Base-by-base conservation (phyloP, 1,140 invertebrate species). In the Hypothenemus hampei region DNA sequence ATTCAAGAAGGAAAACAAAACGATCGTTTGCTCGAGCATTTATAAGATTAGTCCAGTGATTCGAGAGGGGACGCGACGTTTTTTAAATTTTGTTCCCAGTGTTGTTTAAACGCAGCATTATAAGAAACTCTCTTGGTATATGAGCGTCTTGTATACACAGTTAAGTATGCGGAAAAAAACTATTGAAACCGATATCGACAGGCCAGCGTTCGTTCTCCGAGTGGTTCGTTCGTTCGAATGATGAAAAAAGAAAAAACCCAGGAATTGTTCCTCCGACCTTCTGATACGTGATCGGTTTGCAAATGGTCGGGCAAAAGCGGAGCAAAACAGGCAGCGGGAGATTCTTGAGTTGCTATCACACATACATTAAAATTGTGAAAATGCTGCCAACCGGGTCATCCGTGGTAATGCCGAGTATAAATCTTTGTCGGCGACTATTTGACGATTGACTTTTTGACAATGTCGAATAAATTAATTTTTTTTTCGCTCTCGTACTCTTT, bases 181-280 rank as follows among this genome's bases (percentile, higher is more conserved):
- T 22, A 36, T 49, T 39, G 46, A 39, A 49, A 37, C 46, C 46
- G 39, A 49, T 49, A 49, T 49, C 46, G 35, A 49, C 46, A 47
- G 29, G 20, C 45, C 45, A 22, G 45, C 45, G 45, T 47, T 47
- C 45, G 45, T 47, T 47, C 45, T 21, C 20, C 18, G 45, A 47
- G 44, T 36, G 45, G 45, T 33, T 15, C 45, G 45, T 47, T 44
- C 39, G n/a, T n/a, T n/a, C n/a, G n/a, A n/a, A n/a, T n/a, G n/a
- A n/a, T n/a, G n/a, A 44, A 19, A 47, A 54, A 58, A 47, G 56
- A 23, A 46, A 50, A 55, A 59, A 43, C 35, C 26, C 29, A 59
- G 35, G 58, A 60, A 60, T 60, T 60, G 58, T 60, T 45, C 53
- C 50, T 50, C 54, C 54, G 58, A 60, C 59, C 59, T 60, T 60